Evolutionary conservation across 1,140 invertebrate genomes (phyloP), one percentile per base, ranked within the genome.

Genomic region (Drosophila triauraria): DNA sequence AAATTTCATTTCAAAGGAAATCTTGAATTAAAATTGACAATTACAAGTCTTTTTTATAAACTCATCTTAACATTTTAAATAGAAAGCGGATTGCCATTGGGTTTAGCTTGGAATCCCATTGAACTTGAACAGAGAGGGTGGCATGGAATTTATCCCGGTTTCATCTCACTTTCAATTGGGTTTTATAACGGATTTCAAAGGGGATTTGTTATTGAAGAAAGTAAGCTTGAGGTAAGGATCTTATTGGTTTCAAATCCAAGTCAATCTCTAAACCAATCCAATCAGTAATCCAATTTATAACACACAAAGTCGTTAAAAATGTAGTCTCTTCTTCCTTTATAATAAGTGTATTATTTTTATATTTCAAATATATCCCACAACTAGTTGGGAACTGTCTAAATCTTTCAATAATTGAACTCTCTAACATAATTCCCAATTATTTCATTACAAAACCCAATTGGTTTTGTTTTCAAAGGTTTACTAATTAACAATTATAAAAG

Each of bases 401-500:
- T 20, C 30, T 17, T 20, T 32, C 0, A 1, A 17, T 7, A 20
- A 8, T 12, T 32, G 32, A 5, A 17, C n/a, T 7, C 10, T 51
- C 8, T 1, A 6, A 30, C 27, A 6, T 30, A 30, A 30, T 12
- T 12, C 4, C 9, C 12, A 20, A 17, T 3, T 12, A 12, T 30
- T 25, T 27, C 13, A n/a, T 9, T 3, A 23, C 23, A 17, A 54
- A 40, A 30, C 30, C 40, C 23, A 27, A 25, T 57, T 57, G 6
- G 38, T 6, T 25, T 13, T 42, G 23, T n/a, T 50, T n/a, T 38
- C 12, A 1, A 38, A n/a, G n/a, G 12, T 2, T 15, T 60, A 32
- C 38, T 23, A 40, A 30, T 60, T 27, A n/a, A 40, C n/a, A 42
- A 42, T 30, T 13, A 59, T 59, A 23, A 38, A 38, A 54, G 32